Base-by-base conservation (phyloP, 2,113 vertebrate species). In the Notarius quadriscutis region DNA sequence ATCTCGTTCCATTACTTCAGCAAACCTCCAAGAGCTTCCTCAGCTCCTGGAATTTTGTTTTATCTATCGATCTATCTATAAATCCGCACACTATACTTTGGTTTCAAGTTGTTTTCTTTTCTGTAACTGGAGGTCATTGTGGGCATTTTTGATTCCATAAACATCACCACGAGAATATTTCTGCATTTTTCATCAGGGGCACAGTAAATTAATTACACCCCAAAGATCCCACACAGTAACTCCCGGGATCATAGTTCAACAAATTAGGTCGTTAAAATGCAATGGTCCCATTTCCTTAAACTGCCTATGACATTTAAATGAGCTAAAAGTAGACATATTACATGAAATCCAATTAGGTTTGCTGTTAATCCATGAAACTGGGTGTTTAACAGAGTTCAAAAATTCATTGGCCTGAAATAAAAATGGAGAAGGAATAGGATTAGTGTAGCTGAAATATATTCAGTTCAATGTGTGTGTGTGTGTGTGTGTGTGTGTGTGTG, bases 301-400 rank as follows among this genome's bases (percentile, higher is more conserved):
- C 83, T 90, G 80, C 89, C 88, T 90, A 86, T 89, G 91, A 83
- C 88, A 91, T 92, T 91, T 89, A 90, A 89, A 92, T 85, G 83
- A 91, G 87, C 90, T 88, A 88, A 92, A 92, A 91, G 88, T 87
- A 89, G 90, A 91, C 91, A 86, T 90, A 91, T 87, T 88, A 74
- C 78, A 78, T 30, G 22, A 92, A 94, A 94, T 94, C 93, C 93
- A 92, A 90, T 95, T 94, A 94, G 84, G 88, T 90, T 90, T 88
- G 89, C 85, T 91, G 88, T 85, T 95, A 94, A 94, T 94, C 92
- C 92, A 92, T 92, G 89, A 91, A 93, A 91, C 89, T 88, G 93
- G 92, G 88, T 81, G 91, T 90, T 91, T 93, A 94, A 93, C 93
- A 92, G 91, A 92, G 90, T 93, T 93, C 51, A 82, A 84, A 93